phyloP scores from a whole-genome alignment of 2,113 vertebrate genomes.

The Sturnus vulgaris region DNA sequence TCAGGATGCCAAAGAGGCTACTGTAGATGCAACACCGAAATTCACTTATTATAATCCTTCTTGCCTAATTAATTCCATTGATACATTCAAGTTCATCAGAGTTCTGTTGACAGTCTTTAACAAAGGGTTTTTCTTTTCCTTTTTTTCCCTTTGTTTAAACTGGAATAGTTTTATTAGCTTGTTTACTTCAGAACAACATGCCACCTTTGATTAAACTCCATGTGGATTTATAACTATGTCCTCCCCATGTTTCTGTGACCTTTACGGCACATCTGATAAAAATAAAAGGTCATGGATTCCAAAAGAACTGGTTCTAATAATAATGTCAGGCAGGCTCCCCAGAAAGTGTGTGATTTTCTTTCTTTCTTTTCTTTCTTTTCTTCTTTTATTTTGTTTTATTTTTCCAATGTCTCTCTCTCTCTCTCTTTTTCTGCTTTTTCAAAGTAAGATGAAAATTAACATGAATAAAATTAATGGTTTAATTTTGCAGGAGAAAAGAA shows the following conservation, averaged over 20 bases:
- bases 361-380: neutral
- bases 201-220: constrained; percentile 79
- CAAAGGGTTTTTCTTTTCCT: constrained; percentile 38
- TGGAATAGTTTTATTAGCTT: constrained; percentile 71
- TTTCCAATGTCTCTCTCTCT: neutral
- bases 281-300: constrained; percentile 72
- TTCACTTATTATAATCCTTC: constrained; percentile 64
- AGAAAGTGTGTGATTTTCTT: constrained; percentile 43
- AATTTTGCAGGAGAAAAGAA: constrained; percentile 75
- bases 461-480: constrained; percentile 74
- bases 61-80: constrained; percentile 71
- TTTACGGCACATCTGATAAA: constrained; percentile 77
- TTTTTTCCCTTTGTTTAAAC: constrained; percentile 22
- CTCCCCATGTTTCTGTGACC: constrained; percentile 69
- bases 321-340: constrained; percentile 60
- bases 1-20: constrained; percentile 51
- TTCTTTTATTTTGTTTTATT: neutral
- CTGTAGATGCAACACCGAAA: constrained; percentile 51
- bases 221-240: constrained; percentile 76
- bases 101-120: constrained; percentile 63
- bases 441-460: constrained; percentile 74
- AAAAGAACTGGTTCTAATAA: constrained; percentile 70
- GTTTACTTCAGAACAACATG: constrained; percentile 70
- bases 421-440: constrained; percentile 37
- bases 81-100: constrained; percentile 57